Percentiles rank a stretch among this genome's conserved stretches.
Evolutionary conservation across 2,797 vertebrate species (phyloP).

Genomic region (Chiroxiphia lanceolata): DNA sequence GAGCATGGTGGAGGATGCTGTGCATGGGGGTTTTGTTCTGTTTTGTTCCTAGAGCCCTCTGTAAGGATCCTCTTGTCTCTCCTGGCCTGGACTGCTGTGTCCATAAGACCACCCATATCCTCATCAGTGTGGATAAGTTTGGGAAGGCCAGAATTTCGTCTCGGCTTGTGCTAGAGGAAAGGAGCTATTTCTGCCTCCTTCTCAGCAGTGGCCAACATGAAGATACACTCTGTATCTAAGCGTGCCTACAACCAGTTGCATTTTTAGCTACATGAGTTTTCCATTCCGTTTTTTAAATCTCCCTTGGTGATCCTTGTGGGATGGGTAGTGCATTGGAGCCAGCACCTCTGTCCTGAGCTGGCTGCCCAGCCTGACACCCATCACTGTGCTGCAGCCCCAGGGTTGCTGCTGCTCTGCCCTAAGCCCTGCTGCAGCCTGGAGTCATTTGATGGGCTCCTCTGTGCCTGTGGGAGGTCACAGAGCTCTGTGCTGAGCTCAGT

Average conservation of each 20-base stretch:
- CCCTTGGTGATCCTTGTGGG: rapidly evolving
- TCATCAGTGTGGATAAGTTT: not conserved
- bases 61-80: not conserved
- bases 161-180: not conserved
- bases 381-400: rapidly evolving
- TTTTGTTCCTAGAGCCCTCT: not conserved
- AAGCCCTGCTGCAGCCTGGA: not conserved
- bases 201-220: not conserved
- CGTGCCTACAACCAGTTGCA: not conserved
- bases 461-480: rapidly evolving
- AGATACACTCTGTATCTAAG: not conserved
- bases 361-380: not conserved
- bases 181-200: not conserved
- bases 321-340: not conserved
- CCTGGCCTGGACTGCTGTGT: not conserved
- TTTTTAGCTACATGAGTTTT: not conserved
- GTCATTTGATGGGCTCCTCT: not conserved
- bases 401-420: not conserved
- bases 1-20: not conserved
- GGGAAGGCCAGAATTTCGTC: not conserved
- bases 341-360: not conserved
- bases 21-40: not conserved
- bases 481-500: not conserved
- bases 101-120: not conserved
- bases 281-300: not conserved